A percentile compares a stretch with the other conserved stretches of the same genome.
These are phyloP conservation scores for Hermaeophaga mercurialis DNA, from an alignment of 2,888 invertebrate species.

Conservation along the genomic window DNA sequence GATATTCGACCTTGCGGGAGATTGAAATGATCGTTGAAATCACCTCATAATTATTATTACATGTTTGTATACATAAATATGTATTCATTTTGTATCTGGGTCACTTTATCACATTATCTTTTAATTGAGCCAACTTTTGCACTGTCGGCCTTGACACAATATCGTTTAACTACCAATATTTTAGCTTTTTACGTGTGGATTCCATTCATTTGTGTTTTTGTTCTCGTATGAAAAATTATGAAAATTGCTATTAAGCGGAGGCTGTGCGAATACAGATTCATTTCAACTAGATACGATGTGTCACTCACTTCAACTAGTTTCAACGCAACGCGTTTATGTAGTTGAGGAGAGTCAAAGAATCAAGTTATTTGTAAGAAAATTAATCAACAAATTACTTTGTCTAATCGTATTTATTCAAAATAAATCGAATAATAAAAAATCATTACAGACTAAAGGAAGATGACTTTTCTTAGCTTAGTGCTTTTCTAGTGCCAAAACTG, in stretches of 20 bases:
- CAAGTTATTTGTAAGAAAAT: too few species aligned
- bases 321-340: too few species aligned
- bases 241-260: background rate
- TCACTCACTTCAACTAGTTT: too few species aligned
- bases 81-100: conserved; percentile 41
- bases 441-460: too few species aligned
- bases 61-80: conserved; percentile 37
- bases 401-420: too few species aligned
- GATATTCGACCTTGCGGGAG: conserved; percentile 28
- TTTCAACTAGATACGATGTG: too few species aligned
- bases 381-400: too few species aligned
- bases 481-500: too few species aligned
- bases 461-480: too few species aligned
- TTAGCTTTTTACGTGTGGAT: conserved; percentile 27
- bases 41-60: conserved; percentile 33
- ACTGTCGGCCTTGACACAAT: conserved; percentile 43
- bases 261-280: background rate
- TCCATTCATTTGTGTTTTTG: conserved; percentile 22
- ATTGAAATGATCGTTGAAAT: conserved; percentile 26
- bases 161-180: conserved; percentile 29
- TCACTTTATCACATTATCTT: conserved; percentile 45
- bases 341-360: too few species aligned
- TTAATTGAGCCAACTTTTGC: conserved; percentile 45
- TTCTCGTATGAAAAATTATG: background rate
- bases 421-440: too few species aligned